Evolutionary conservation across 2,113 vertebrate genomes (phyloP).

Genomic region (Epinephelus cyanopodus): DNA sequence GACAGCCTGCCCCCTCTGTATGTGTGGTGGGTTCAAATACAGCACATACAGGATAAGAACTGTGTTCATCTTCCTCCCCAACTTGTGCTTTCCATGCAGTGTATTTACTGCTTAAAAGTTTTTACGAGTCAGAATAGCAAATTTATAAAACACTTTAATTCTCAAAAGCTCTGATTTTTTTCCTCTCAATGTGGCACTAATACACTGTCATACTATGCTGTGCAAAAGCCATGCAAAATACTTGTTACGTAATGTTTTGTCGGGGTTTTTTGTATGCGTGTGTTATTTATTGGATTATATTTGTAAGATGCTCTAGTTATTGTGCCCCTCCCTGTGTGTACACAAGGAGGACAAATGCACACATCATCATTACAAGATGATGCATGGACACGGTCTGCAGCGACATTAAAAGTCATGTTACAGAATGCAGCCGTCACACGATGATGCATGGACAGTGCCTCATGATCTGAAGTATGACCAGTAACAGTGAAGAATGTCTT

Average conservation of each 20-base stretch:
- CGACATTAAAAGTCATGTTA: conserved; percentile 42
- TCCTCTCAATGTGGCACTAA: too few species aligned
- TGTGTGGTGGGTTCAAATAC: background rate
- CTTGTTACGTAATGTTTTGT: too few species aligned
- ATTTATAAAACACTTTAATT: background rate
- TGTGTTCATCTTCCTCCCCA: too few species aligned
- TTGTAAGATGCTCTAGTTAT: background rate
- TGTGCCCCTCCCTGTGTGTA: background rate
- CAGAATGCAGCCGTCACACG: conserved; percentile 23
- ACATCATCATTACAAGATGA: conserved; percentile 40
- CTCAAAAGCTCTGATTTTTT: too few species aligned
- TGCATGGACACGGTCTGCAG: conserved; percentile 21
- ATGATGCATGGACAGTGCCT: conserved; percentile 31
- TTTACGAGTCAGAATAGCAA: background rate
- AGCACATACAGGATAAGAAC: too few species aligned
- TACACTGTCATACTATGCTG: too few species aligned
- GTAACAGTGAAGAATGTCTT: background rate
- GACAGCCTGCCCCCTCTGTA: background rate
- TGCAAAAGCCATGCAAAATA: too few species aligned
- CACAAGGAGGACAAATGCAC: background rate
- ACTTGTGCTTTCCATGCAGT: background rate
- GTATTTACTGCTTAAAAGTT: background rate
- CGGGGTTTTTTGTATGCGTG: background rate
- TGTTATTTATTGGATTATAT: background rate
- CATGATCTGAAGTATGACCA: background rate